These are phyloP conservation scores for Oegoconia quadripuncta DNA, from an alignment of 2,888 invertebrate species.

Conservation along the genomic window DNA sequence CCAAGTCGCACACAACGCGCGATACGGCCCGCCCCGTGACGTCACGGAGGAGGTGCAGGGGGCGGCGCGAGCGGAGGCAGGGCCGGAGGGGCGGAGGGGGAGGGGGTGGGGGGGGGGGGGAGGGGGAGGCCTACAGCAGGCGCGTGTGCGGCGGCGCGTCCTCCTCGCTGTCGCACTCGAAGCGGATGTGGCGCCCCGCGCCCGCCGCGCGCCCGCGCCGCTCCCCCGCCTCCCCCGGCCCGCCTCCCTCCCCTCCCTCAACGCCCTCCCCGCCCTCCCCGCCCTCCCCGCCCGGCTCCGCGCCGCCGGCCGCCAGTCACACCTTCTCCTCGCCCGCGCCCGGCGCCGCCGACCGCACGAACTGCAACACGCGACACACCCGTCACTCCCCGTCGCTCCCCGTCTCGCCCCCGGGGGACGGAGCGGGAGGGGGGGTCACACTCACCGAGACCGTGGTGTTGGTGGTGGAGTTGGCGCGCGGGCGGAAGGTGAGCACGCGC, in stretches of 20 bases:
- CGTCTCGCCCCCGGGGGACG: neutral
- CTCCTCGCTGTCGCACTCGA: conserved; percentile 69
- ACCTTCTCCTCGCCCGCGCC: conserved; percentile 86
- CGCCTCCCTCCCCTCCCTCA: conserved; percentile 16
- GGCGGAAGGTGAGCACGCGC: conserved; percentile 89
- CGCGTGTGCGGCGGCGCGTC: conserved; percentile 51
- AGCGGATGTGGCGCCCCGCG: conserved; percentile 57
- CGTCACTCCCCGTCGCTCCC: conserved; percentile 15
- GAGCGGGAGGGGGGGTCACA: conserved; percentile 12
- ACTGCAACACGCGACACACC: conserved; percentile 76
- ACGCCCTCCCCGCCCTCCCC: conserved; percentile 9
- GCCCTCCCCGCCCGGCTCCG: conserved; percentile 15
- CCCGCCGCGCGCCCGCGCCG: conserved; percentile 24
- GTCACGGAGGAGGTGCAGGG: too few relatives aligned
- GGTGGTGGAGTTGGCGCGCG: conserved; percentile 90
- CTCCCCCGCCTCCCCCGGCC: conserved; percentile 15
- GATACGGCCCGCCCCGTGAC: too few relatives aligned
- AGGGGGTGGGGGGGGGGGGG: conserved; percentile 1
- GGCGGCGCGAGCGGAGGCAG: too few relatives aligned
- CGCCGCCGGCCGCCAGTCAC: conserved; percentile 81
- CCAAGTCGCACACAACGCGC: too few relatives aligned
- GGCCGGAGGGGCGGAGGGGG: neutral
- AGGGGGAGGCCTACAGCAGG: conserved; percentile 38
- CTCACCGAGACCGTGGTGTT: conserved; percentile 94
- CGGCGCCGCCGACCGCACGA: conserved; percentile 86